Conservation (phyloP, 2,113 vertebrate species). For the Orientallactaga bullata region DNA sequence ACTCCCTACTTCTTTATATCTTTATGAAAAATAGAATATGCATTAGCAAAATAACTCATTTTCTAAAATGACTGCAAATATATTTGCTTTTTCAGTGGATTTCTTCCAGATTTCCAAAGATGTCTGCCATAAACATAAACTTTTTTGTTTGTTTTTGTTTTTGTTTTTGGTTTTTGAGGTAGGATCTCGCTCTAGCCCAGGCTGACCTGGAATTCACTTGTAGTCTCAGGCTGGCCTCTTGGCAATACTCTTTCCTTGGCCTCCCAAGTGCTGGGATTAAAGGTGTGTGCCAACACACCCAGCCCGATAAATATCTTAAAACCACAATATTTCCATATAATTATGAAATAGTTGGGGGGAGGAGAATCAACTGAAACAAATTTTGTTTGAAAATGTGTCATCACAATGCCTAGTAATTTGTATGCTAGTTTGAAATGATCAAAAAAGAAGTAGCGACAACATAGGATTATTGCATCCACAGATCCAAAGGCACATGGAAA, state of each 20-base stretch:
- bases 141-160: no score
- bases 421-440: background rate
- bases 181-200: no score
- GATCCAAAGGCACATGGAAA: slow-evolving; percentile 66
- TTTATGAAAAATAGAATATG: slow-evolving; percentile 55
- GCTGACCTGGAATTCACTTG: no score
- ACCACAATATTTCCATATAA: slow-evolving; percentile 55
- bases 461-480: slow-evolving; percentile 52
- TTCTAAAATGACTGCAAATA: slow-evolving; percentile 53
- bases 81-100: slow-evolving; percentile 56
- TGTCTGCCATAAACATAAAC: background rate
- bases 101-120: slow-evolving; percentile 43
- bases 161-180: no score
- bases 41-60: slow-evolving; percentile 30
- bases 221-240: no score
- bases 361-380: no score
- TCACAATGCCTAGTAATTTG: background rate
- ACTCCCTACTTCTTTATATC: background rate
- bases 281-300: no score
- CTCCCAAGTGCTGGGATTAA: no score
- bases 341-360: slow-evolving; percentile 2
- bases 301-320: background rate
- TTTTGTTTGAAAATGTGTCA: no score
- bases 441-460: slow-evolving; percentile 44
- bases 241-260: no score